Evolutionary conservation across 2,113 vertebrate species (phyloP).

Genomic region (Gallinago paraguaiae): DNA sequence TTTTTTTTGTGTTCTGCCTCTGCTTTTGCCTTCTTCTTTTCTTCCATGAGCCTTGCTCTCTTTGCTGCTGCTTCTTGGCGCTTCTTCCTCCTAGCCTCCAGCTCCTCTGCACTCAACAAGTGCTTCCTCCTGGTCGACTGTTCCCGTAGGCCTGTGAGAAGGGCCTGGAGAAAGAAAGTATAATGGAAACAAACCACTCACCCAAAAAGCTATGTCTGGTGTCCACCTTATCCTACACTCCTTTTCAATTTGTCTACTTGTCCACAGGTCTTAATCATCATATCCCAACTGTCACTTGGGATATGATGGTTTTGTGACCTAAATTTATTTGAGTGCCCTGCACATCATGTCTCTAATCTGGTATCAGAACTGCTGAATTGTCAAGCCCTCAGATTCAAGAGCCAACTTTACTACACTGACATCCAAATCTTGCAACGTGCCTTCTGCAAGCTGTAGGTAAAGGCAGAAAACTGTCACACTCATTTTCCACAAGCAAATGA

Average conservation of each 20-base stretch:
- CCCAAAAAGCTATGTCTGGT: background rate
- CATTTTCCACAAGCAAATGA: background rate
- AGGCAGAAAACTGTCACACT: background rate
- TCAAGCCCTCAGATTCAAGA: background rate
- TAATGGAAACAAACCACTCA: background rate
- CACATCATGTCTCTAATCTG: background rate
- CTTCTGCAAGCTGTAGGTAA: background rate
- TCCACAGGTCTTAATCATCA: background rate
- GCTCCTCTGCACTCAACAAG: constrained; percentile 78
- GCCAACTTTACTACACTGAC: background rate
- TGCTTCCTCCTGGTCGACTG: constrained; percentile 75
- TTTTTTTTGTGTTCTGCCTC: constrained; percentile 84
- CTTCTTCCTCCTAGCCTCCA: constrained; percentile 77
- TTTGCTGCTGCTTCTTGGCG: constrained; percentile 83
- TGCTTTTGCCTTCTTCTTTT: constrained; percentile 76
- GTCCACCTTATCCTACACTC: background rate
- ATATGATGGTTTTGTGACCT: background rate
- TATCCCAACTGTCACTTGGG: background rate
- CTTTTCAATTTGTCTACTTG: background rate
- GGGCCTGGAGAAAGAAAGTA: constrained; percentile 64
- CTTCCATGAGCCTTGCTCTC: constrained; percentile 80
- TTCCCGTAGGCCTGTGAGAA: constrained; percentile 59
- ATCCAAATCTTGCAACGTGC: background rate
- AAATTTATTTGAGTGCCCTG: background rate
- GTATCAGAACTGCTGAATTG: background rate